These are phyloP conservation scores for Myrmecophaga tridactyla DNA, from an alignment of 2,113 vertebrate genomes.

Conservation along the genomic window DNA sequence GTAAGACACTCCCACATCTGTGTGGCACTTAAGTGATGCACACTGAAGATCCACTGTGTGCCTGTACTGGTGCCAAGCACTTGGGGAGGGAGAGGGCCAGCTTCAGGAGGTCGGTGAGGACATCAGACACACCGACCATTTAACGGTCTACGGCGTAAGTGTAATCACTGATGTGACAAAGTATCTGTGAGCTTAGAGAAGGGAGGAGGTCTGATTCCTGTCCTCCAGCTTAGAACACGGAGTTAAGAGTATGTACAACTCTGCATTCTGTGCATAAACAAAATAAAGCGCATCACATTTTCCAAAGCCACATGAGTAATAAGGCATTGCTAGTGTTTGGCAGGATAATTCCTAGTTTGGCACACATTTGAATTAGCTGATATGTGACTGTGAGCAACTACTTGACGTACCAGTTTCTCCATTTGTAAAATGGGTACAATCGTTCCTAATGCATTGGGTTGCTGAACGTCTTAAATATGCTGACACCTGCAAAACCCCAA, in stretches of 20 bases:
- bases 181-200: neutral
- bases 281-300: neutral
- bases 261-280: neutral
- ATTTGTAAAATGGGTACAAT: neutral
- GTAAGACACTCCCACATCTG: neutral
- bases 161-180: neutral
- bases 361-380: neutral
- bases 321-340: neutral
- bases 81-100: neutral
- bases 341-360: neutral
- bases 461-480: neutral
- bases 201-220: neutral
- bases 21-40: rapidly evolving
- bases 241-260: neutral
- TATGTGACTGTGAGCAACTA: neutral
- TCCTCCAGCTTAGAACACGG: neutral
- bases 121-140: neutral
- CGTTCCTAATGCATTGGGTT: neutral
- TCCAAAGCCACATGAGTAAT: neutral
- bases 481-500: neutral
- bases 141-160: rapidly evolving
- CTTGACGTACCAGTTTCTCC: neutral
- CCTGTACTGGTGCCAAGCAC: rapidly evolving
- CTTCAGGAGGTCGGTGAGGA: neutral
- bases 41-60: neutral